These are phyloP conservation scores for Pteronotus mesoamericanus DNA, from an alignment of 2,797 vertebrate genomes.

Conservation along the genomic window DNA sequence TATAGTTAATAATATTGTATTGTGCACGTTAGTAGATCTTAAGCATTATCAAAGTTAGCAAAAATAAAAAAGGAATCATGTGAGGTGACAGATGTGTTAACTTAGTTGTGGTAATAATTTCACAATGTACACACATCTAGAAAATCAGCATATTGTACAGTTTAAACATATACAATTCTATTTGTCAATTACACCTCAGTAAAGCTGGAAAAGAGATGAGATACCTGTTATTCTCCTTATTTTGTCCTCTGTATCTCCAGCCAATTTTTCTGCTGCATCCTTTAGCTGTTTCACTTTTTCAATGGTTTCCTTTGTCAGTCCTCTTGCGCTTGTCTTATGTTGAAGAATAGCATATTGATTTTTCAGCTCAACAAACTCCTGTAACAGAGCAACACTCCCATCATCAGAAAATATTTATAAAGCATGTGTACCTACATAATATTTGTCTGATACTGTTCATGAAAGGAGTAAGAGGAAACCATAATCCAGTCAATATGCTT, in stretches of 20 bases:
- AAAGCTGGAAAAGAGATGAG: neutral
- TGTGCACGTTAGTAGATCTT: neutral
- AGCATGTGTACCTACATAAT: neutral
- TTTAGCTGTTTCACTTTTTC: slow-evolving; percentile 83
- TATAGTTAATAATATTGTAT: neutral
- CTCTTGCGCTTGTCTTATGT: slow-evolving; percentile 70
- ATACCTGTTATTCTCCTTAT: slow-evolving; percentile 85
- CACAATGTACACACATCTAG: neutral
- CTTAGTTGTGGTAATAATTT: neutral
- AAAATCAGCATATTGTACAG: neutral
- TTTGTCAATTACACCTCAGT: neutral
- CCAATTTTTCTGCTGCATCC: slow-evolving; percentile 82
- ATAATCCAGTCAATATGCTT: neutral
- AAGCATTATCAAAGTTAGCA: neutral
- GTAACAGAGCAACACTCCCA: slow-evolving; percentile 48
- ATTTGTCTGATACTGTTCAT: neutral
- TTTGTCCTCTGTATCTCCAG: slow-evolving; percentile 84
- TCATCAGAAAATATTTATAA: neutral
- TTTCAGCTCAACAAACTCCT: slow-evolving; percentile 83
- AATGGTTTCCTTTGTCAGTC: slow-evolving; percentile 71
- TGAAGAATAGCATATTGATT: slow-evolving; percentile 82
- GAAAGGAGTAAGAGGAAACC: neutral
- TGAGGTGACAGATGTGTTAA: neutral
- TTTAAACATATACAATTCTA: neutral
- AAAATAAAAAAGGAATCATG: neutral